A percentile compares a stretch with the other conserved stretches of the same genome.
These are phyloP conservation scores for Syrphus vitripennis DNA, from an alignment of 2,888 invertebrate species.

Conservation along the genomic window DNA sequence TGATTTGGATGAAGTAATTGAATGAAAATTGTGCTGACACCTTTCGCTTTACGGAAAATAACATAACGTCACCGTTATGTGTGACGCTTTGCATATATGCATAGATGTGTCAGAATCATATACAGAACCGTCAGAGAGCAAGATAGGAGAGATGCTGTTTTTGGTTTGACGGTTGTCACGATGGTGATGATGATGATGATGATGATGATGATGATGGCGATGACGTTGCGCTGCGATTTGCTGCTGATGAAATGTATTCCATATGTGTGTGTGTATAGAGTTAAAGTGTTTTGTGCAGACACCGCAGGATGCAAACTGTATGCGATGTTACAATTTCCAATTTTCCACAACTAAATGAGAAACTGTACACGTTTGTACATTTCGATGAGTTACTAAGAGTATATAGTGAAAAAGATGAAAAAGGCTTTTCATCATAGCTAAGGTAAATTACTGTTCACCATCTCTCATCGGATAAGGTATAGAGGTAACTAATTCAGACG, in stretches of 20 bases:
- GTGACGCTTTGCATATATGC: background rate
- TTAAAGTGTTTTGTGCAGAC: background rate
- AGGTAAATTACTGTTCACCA: conserved; percentile 2
- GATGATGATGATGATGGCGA: background rate
- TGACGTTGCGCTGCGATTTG: background rate
- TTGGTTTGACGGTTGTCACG: conserved; percentile 23
- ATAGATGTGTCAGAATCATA: background rate
- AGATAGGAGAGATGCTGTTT: background rate
- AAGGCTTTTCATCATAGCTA: background rate
- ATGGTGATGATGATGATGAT: background rate
- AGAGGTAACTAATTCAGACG: background rate
- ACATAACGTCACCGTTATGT: background rate
- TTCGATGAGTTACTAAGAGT: background rate
- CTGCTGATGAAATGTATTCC: conserved; percentile 50
- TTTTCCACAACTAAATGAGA: conserved; percentile 39
- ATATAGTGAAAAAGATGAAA: background rate
- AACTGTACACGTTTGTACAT: background rate
- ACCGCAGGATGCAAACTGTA: conserved; percentile 54
- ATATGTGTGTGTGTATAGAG: background rate
- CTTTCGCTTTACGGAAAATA: conserved; percentile 40
- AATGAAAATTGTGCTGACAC: conserved; percentile 70
- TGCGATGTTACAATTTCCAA: conserved; percentile 56
- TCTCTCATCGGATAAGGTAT: background rate
- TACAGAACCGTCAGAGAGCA: background rate
- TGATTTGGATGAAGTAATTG: conserved; percentile 63